Evolutionary conservation across 2,113 vertebrate species (phyloP).

Genomic region (Corythornis cristatus): DNA sequence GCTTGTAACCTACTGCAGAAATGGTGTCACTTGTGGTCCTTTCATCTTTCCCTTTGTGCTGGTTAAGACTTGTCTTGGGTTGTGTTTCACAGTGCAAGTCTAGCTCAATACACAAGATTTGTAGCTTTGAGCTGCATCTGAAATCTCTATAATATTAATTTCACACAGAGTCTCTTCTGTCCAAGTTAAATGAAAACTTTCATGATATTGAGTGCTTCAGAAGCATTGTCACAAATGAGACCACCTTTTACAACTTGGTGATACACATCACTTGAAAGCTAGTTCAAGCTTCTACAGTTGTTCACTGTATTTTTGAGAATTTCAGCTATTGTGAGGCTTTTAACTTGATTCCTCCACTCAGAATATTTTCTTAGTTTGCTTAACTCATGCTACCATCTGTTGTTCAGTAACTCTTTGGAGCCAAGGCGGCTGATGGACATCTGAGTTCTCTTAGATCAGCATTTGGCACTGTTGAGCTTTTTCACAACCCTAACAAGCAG

Average conservation of each 20-base stretch:
- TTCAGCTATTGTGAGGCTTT: constrained; percentile 17
- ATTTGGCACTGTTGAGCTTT: constrained; percentile 50
- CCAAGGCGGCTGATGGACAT: constrained; percentile 61
- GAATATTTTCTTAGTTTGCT: constrained; percentile 54
- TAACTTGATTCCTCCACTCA: neutral
- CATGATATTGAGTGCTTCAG: neutral
- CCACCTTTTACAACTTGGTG: neutral
- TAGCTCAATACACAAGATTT: neutral
- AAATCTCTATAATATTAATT: neutral
- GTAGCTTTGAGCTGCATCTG: neutral
- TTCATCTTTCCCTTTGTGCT: neutral
- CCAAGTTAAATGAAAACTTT: neutral
- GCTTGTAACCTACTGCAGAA: neutral
- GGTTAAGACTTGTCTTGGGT: neutral
- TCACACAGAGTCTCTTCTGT: neutral
- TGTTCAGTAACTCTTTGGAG: constrained; percentile 32
- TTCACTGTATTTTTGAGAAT: neutral
- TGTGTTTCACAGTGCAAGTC: neutral
- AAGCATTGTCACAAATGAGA: neutral
- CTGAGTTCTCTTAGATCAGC: constrained; percentile 66
- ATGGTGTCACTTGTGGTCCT: neutral
- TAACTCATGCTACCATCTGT: constrained; percentile 62
- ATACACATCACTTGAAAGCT: neutral
- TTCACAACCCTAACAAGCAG: constrained; percentile 62
- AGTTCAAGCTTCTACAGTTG: neutral